A percentile compares a stretch with the other conserved stretches of the same genome.
Evolutionary conservation across 2,888 invertebrate species (phyloP).

Genomic region (Pachymerium ferrugineum): DNA sequence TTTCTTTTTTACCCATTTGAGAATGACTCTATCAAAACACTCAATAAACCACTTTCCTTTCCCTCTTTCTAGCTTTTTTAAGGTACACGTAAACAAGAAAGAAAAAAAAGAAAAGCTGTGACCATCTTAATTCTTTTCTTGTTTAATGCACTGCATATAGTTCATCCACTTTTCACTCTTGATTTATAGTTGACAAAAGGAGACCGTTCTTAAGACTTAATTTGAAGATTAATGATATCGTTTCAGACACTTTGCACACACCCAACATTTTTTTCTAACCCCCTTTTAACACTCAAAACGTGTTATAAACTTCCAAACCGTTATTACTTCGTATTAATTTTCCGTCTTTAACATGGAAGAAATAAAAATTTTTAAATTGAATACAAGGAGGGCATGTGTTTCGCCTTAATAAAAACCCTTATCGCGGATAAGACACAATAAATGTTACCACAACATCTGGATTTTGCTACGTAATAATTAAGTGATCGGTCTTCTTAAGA

Average conservation of each 20-base stretch:
- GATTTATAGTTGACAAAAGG: conserved; percentile 6
- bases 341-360: too few relatives aligned
- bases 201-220: not conserved
- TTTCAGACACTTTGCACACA: not conserved
- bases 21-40: not conserved
- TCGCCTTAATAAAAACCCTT: too few relatives aligned
- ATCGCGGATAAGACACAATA: too few relatives aligned
- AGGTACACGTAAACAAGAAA: not conserved
- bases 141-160: conserved; percentile 21
- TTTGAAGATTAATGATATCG: conserved; percentile 20
- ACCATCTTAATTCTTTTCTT: not conserved
- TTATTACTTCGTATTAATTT: too few relatives aligned
- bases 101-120: not conserved
- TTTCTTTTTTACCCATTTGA: not conserved
- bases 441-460: too few relatives aligned
- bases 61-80: not conserved
- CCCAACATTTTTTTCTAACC: not conserved
- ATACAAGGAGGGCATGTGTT: too few relatives aligned
- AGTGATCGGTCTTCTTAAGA: not conserved
- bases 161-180: not conserved
- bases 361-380: too few relatives aligned
- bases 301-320: too few relatives aligned
- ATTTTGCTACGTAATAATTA: conserved; percentile 1
- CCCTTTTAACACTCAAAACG: too few relatives aligned
- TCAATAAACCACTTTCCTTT: not conserved